Evolutionary conservation across 2,113 vertebrate species (phyloP), one percentile per base, ranked within the genome.

Genomic region (Gallinago undulata): DNA sequence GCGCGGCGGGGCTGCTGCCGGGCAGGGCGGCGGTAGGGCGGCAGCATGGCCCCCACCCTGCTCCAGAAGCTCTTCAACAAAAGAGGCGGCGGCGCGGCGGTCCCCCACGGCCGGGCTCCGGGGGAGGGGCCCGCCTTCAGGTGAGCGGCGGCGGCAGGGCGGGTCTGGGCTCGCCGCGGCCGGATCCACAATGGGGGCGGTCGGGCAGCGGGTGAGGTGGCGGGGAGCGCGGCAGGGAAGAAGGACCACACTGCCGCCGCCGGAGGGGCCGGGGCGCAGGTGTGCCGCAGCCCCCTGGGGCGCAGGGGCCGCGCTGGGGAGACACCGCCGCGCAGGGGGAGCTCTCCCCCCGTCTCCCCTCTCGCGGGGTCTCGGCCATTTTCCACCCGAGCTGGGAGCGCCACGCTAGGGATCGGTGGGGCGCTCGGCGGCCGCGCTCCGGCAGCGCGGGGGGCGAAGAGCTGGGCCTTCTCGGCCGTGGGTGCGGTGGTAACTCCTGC

Each of bases 31-130:
- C 96, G 43, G 64, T 33, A 17, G 51, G 85, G 78, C 73, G 45
- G 83, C 96, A 85, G 76, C 95, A 98, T 98, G 98, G 98, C 98
- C 91, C 98, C 98, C 43, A 98, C 98, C 31, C 97, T 98, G 92
- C 97, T 98, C 37, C 98, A 98, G 95, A 98, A 97, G 98, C 98
- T 98, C 35, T 98, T 98, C 91, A 97, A 96, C 97, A 98, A 98
- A 96, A 98, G 97, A 94, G 96, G 97, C 74, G 27, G 86, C 30
- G 41, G 89, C 78, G 83, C 90, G 39, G 67, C 91, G 47, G 70
- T 87, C 5, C 82, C 92, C 25, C 56, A 86, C 56, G 84, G 91
- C 92, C 80, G 93, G 48, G 82, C 92, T 24, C 88, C 95, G n/a
- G 93, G 93, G 85, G 98, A 98, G 66, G 97, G 96, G 48, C 93